Evolutionary conservation across 2,797 vertebrate species (phyloP), one percentile per base, ranked within the genome.

Genomic region (Lophotriccus pileatus): DNA sequence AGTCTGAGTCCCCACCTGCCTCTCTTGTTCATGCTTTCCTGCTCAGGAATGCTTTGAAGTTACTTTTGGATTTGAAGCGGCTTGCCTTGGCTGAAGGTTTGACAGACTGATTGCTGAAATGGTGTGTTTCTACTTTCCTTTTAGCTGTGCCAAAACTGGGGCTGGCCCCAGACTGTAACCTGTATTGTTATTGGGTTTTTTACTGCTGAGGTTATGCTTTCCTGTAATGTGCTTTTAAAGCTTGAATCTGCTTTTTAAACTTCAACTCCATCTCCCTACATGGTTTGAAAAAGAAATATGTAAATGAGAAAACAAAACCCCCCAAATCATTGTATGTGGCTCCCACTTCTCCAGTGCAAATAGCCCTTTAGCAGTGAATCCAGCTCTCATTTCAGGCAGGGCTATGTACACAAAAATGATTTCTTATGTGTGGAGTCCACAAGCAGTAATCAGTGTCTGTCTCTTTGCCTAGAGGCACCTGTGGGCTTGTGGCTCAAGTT

Each of bases 41-140:
- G 76, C 56, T 84, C 50, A 47, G 88, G 80, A 96, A 95, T 91
- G 94, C 94, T 94, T 96, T 96, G 89, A 95, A 94, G 78, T 81
- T 74, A 17, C 84, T 89, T 22, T 63, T 93, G 92, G 91, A 80
- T 96, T 89, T 95, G 92, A 93, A 91, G 60, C 3, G 1, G 84
- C 92, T 95, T 96, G 84, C 73, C 87, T 93, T 92, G 81, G 82
- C 93, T 59, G 19, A 72, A 88, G 39, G 84, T 55, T 92, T 93
- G 89, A 85, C 85, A 92, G 64, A 30, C n/a, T 74, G 60, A 84
- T 87, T 84, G 74, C 70, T 92, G 75, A 93, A 91, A 78, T 88
- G 30, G 4, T 39, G 16, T 92, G 41, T 91, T 94, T 88, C 62
- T 86, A 2, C 90, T 83, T 84, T 78, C 30, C 6, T 20, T 53